Evolutionary conservation across 2,797 vertebrate species (phyloP), one percentile per base, ranked within the genome.

Genomic region (Pseudochaenichthys georgianus): DNA sequence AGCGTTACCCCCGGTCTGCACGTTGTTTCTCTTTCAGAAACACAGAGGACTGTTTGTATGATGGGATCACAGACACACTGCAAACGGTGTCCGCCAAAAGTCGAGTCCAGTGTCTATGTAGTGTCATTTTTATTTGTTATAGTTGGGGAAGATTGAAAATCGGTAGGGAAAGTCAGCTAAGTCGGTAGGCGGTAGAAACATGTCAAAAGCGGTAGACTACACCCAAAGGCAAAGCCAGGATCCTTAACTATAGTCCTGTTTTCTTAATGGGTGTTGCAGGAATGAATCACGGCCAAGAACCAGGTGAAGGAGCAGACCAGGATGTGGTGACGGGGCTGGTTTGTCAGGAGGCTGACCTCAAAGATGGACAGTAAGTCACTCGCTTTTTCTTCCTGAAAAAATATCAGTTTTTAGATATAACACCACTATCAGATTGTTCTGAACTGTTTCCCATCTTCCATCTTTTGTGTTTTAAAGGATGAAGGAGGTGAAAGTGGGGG

Each of bases 331-430:
- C 93, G 0, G 82, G 70, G 0, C 84, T 95, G 83, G 95, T 97
- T 13, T 97, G 97, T 91, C 87, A 87, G 60, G 96, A 95, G 75
- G 81, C 79, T 0, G 96, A 98, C 0, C 61, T 98, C 2, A 81
- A 93, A 47, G 96, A 98, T 64, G 96, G 96, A 91, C 87, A 97
- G 97, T 98, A 93, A 95, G 96, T 93, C 8, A 54, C 31, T 71
- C 0, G 0, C 1, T 23, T 31, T 4, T 15, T 41, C 3, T 31
- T 6, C 17, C 21, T 55, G 34, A 9, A n/a, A 54, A 16, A 43
- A 55, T 7, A 63, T 16, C 5, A 3, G 5, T 3, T 13, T 43
- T 16, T 42, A 21, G 2, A 0, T 38, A 11, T 16, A 47, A 4
- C 9, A 52, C 19, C 1, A 19, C 9, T 7, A 23, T 54, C 9